phyloP scores from a whole-genome alignment of 2,888 invertebrate genomes.

The Dyspetes luteomarginatus region DNA sequence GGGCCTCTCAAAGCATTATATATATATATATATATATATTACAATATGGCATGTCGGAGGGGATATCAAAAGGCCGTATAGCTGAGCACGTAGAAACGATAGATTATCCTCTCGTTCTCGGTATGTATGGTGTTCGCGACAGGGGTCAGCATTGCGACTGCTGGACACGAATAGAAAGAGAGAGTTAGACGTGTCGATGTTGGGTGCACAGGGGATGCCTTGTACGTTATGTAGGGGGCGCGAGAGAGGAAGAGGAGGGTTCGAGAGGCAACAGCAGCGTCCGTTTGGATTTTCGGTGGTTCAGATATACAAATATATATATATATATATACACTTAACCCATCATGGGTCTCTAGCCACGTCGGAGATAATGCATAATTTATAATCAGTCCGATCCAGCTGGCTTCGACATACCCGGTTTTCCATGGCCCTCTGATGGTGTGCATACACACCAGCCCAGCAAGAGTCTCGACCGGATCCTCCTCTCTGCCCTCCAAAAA shows the following conservation, averaged over 20 bases:
- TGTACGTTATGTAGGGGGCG: slow-evolving; percentile 45
- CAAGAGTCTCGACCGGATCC: slow-evolving; percentile 70
- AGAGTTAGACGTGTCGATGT: slow-evolving; percentile 13
- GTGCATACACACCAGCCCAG: slow-evolving; percentile 60
- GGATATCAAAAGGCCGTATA: slow-evolving; percentile 64
- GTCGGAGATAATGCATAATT: slow-evolving; percentile 80
- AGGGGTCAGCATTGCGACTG: slow-evolving; percentile 65
- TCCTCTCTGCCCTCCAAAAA: slow-evolving; percentile 63
- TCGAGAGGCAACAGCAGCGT: slow-evolving; percentile 43
- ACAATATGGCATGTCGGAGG: slow-evolving; percentile 56
- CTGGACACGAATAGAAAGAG: slow-evolving; percentile 29
- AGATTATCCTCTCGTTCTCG: slow-evolving; percentile 57
- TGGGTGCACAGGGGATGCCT: slow-evolving; percentile 29
- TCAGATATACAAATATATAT: slow-evolving; percentile 15
- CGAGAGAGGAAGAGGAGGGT: slow-evolving; percentile 36
- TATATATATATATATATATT: slow-evolving; percentile 41
- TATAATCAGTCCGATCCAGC: slow-evolving; percentile 82
- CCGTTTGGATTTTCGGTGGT: slow-evolving; percentile 63
- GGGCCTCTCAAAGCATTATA: background rate
- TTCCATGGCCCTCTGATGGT: slow-evolving; percentile 59
- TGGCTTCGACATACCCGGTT: slow-evolving; percentile 64
- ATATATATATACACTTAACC: slow-evolving; percentile 32
- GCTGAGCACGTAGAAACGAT: slow-evolving; percentile 65
- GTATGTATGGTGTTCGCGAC: slow-evolving; percentile 61
- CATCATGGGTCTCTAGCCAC: slow-evolving; percentile 52